A percentile compares a stretch with the other conserved stretches of the same genome.
Conservation (phyloP, 2,888 invertebrate species). For the Xestia xanthographa region DNA sequence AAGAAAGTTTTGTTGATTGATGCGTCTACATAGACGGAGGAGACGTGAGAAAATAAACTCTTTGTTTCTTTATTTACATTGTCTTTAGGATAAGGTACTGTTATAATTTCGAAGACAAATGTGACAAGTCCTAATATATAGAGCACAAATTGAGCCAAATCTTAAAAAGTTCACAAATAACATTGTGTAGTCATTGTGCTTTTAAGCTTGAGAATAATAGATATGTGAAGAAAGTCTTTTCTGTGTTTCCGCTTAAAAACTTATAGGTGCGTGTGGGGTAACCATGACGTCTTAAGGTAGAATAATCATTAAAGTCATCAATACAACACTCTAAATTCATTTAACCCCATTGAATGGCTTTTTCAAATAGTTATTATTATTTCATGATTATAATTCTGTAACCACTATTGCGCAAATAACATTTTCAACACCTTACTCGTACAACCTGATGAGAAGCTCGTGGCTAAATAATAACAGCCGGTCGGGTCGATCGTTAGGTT, state of each 20-base stretch:
- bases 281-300: too few relatives aligned
- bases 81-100: slow-evolving; percentile 25
- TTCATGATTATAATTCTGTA: too few relatives aligned
- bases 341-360: too few relatives aligned
- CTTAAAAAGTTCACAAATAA: not conserved
- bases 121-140: too few relatives aligned
- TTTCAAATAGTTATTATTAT: too few relatives aligned
- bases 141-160: not conserved
- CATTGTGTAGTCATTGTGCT: not conserved
- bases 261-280: not conserved
- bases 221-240: not conserved
- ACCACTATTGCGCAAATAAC: too few relatives aligned
- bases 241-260: not conserved
- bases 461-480: too few relatives aligned
- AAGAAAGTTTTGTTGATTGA: slow-evolving; percentile 46
- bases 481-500: too few relatives aligned
- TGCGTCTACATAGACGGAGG: slow-evolving; percentile 38
- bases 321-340: too few relatives aligned
- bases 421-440: too few relatives aligned
- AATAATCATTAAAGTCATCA: too few relatives aligned
- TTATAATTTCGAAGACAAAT: slow-evolving; percentile 13
- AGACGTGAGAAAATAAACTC: slow-evolving; percentile 15
- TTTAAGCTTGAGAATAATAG: not conserved
- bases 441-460: too few relatives aligned
- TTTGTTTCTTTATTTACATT: not conserved